phyloP scores from a whole-genome alignment of 2,113 vertebrate genomes.

The Mastomys coucha region DNA sequence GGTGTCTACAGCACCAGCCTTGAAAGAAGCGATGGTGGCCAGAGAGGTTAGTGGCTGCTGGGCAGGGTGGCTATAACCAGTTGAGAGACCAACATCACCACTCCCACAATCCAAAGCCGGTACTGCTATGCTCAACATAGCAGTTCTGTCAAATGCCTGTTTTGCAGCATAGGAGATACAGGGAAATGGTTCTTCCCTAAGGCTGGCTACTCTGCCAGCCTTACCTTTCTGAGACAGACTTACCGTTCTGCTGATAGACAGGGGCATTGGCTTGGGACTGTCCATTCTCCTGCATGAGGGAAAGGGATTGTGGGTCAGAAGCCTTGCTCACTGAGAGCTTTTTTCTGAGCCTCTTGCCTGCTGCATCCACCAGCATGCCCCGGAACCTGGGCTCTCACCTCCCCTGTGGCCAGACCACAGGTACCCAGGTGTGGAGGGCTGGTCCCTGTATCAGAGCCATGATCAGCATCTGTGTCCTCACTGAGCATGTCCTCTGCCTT shows the following conservation, averaged over 20 bases:
- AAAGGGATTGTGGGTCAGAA: conserved; percentile 42
- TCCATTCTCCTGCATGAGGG: conserved; percentile 86
- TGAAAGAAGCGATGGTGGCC: background rate
- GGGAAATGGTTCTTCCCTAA: background rate
- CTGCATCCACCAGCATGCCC: background rate
- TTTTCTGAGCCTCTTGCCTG: background rate
- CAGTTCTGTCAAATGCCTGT: background rate
- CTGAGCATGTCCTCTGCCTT: conserved; percentile 98
- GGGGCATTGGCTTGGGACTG: conserved; percentile 90
- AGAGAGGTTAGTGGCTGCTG: background rate
- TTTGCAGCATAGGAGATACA: background rate
- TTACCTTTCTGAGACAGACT: background rate
- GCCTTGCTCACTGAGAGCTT: background rate
- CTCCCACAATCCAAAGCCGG: background rate
- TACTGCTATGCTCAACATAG: background rate
- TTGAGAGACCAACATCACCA: background rate
- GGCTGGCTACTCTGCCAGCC: background rate
- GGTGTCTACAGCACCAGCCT: background rate
- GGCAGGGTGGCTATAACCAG: background rate
- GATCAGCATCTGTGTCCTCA: conserved; percentile 94
- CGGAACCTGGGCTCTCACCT: conserved; percentile 86
- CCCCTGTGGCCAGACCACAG: conserved; percentile 83
- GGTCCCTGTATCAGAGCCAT: conserved; percentile 88
- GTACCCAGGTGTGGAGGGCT: conserved; percentile 90
- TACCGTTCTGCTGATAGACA: conserved; percentile 98